These are phyloP conservation scores for Lamellibrachia satsuma DNA, from an alignment of 2,888 invertebrate species.

Conservation along the genomic window DNA sequence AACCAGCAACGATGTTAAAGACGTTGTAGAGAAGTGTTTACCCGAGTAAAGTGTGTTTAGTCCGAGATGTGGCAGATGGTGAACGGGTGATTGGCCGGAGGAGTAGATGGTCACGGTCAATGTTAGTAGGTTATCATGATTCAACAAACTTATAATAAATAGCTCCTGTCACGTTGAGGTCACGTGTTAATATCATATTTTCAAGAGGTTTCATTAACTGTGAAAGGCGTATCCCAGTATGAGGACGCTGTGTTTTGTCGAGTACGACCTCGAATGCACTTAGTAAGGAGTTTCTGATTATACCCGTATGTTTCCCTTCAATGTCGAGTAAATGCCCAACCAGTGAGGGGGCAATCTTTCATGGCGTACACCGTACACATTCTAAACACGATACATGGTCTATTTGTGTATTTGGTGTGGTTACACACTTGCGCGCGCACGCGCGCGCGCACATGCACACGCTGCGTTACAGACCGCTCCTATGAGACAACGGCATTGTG, in stretches of 20 bases:
- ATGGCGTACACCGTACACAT: not conserved
- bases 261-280: not conserved
- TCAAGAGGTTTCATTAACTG: not conserved
- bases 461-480: not conserved
- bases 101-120: not conserved
- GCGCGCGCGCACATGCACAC: no score
- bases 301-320: not conserved
- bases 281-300: constrained; percentile 4
- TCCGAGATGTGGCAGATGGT: not conserved
- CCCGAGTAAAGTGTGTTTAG: not conserved
- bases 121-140: not conserved
- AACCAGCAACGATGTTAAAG: not conserved
- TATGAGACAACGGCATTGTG: no score
- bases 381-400: no score
- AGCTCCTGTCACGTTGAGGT: not conserved
- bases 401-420: no score
- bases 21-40: not conserved
- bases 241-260: not conserved
- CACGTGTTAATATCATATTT: not conserved
- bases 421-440: no score
- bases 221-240: not conserved
- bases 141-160: not conserved
- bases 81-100: no score
- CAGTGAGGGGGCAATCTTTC: not conserved
- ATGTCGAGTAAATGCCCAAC: not conserved